phyloP scores from a whole-genome alignment of 2,113 vertebrate genomes.

The Mesoclemmys tuberculata region DNA sequence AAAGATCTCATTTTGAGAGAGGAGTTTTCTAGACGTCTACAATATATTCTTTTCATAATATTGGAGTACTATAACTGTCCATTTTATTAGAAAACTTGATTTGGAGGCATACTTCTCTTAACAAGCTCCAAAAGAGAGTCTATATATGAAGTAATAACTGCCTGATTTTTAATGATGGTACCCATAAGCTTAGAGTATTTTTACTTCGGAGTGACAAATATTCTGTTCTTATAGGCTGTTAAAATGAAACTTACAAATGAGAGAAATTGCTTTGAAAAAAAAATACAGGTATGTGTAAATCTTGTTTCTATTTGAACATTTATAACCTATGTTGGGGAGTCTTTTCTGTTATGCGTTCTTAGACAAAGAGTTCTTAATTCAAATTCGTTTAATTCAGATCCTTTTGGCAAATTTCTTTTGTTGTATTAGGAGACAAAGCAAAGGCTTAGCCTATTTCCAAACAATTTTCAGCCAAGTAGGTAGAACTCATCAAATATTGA shows the following conservation, averaged over 20 bases:
- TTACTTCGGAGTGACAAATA: neutral
- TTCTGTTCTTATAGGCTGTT: slow-evolving; percentile 56
- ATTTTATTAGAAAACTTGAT: neutral
- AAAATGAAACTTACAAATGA: slow-evolving; percentile 72
- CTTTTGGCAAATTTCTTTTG: slow-evolving; percentile 31
- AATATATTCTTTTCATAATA: neutral
- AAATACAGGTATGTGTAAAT: slow-evolving; percentile 80
- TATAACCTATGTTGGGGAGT: neutral
- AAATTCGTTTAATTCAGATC: neutral
- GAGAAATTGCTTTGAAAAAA: slow-evolving; percentile 76
- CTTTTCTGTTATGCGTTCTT: neutral
- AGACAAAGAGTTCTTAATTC: neutral
- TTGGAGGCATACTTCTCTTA: neutral
- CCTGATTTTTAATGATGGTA: neutral
- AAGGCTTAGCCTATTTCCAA: slow-evolving; percentile 33
- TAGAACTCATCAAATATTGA: neutral
- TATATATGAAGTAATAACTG: neutral
- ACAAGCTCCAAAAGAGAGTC: neutral
- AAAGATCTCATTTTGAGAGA: neutral
- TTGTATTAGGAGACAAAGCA: slow-evolving; percentile 34
- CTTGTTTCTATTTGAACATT: neutral
- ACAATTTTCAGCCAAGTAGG: slow-evolving; percentile 20
- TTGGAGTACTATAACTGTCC: neutral
- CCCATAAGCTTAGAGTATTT: neutral
- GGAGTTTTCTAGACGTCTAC: neutral